Conservation (phyloP, 2,113 vertebrate species). For the Dicentrarchus labrax region DNA sequence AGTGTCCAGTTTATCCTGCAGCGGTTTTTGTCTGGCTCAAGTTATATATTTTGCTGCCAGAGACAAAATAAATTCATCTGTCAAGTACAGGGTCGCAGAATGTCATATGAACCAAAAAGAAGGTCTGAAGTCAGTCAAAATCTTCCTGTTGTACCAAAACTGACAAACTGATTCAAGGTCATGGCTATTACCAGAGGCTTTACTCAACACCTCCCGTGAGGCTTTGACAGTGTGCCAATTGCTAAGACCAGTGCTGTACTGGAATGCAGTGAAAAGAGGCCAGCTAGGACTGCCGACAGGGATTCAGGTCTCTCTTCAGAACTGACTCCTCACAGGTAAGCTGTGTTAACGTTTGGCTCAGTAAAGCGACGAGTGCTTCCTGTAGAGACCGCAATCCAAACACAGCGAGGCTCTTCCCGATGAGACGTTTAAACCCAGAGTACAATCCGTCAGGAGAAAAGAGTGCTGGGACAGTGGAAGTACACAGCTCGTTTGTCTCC, state of each 20-base stretch:
- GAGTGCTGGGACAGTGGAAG: not conserved
- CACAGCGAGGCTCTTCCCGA: not conserved
- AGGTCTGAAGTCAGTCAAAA: not conserved
- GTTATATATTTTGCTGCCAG: not conserved
- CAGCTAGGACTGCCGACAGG: no score
- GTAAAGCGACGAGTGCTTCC: not conserved
- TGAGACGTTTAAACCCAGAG: slow-evolving; percentile 20
- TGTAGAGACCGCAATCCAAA: not conserved
- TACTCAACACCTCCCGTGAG: fast-evolving
- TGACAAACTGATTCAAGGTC: not conserved
- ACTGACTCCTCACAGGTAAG: no score
- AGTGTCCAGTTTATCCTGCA: not conserved
- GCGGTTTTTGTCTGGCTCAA: not conserved
- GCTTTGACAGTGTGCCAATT: not conserved
- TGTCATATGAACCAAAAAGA: not conserved
- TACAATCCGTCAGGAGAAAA: not conserved
- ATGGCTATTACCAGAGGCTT: not conserved
- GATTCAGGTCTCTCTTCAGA: no score
- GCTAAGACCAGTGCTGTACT: not conserved
- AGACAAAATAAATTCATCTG: not conserved
- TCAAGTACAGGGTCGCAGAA: not conserved
- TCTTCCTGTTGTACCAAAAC: not conserved
- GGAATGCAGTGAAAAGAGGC: no score
- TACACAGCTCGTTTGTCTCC: slow-evolving; percentile 53
- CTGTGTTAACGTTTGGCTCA: not conserved